Evolutionary conservation across 2,888 invertebrate species (phyloP), one percentile per base, ranked within the genome.

Genomic region (Lucinisca nassula): DNA sequence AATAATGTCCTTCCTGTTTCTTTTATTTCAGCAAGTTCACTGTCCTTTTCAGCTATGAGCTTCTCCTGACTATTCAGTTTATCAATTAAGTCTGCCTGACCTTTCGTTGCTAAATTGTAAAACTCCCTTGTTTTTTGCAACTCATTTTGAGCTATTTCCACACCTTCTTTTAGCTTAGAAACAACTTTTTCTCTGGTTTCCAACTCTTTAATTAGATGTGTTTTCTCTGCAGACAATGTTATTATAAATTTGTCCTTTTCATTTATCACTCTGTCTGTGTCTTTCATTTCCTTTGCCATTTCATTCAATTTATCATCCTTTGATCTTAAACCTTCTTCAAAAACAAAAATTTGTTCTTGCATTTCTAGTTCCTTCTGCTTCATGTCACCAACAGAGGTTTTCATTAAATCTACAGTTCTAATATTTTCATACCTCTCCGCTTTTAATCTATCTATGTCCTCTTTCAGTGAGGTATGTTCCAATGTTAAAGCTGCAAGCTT

Each of bases 31-130:
- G 73, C 35, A 10, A 90, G 32, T 75, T 86, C 79, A 21, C 79
- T 78, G 49, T 77, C 80, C 51, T 74, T 84, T n/a, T 82, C 32
- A 51, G 76, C 70, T 24, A 85, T 79, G 10, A 79, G 77, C 30
- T 76, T 67, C 79, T 86, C 86, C 55, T 79, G 79, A 40, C 79
- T 30, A 45, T 40, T 83, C 32, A 86, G 37, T 83, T 82, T 86
- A n/a, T 82, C 79, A 76, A 86, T 75, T 37, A 86, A 38, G n/a
- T 86, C 82, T 27, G 86, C 82, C 17, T 86, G 86, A n/a, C 86
- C 77, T 79, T 83, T 86, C 17, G 86, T 86, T n/a, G 86, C 86
- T 40, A 86, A 45, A 72, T 86, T 86, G 40, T 86, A 86, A 74
- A 82, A 86, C 35, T 86, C 86, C 82, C 55, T 86, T 32, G 86